A percentile compares a stretch with the other conserved stretches of the same genome.
Conservation (phyloP, 2,113 vertebrate species). For the Hystrix brachyura region DNA sequence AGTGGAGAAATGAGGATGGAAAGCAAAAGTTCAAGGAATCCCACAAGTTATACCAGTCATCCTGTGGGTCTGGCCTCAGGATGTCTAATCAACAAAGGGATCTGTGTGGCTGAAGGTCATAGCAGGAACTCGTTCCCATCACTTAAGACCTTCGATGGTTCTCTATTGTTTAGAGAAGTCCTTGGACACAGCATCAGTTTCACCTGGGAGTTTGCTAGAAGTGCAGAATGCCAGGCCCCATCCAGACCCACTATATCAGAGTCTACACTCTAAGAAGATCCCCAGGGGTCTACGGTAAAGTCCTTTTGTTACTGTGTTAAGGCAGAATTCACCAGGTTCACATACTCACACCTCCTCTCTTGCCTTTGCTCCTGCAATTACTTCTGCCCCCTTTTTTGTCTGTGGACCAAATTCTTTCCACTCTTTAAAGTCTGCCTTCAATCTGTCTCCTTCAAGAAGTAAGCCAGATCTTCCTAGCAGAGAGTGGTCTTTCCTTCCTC, state of each 20-base stretch:
- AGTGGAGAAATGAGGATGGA: not conserved
- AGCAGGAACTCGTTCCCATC: not conserved
- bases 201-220: not conserved
- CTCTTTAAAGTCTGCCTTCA: not conserved
- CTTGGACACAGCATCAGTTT: not conserved
- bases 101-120: not conserved
- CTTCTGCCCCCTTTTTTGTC: not conserved
- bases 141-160: not conserved
- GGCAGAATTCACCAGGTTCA: not conserved
- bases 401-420: not conserved
- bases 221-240: not conserved
- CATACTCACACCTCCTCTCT: not conserved
- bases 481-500: not conserved
- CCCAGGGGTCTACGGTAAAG: not conserved
- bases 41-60: rapidly evolving
- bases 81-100: not conserved
- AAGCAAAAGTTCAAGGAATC: not conserved
- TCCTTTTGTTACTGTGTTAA: not conserved
- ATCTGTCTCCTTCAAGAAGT: not conserved
- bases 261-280: not conserved
- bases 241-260: not conserved
- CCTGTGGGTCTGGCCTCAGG: not conserved
- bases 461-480: not conserved
- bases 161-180: not conserved
- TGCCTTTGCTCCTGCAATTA: not conserved